Base-by-base conservation (phyloP, 2,113 vertebrate genomes). In the Probosciger aterrimus region DNA sequence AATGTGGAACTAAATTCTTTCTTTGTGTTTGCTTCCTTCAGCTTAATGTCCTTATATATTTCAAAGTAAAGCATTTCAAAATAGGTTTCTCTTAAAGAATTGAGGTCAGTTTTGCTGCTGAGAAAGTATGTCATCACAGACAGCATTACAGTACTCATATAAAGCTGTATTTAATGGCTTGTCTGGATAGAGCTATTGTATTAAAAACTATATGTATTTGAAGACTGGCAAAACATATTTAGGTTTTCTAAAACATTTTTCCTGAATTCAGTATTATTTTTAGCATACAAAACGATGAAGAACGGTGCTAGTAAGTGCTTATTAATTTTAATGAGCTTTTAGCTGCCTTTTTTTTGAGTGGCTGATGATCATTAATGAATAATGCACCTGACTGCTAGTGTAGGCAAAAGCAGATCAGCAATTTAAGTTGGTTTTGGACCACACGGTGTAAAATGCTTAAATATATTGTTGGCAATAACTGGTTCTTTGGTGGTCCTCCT, bases 311-410 rank as follows among this genome's bases (percentile, higher is more conserved):
- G 33, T 49, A 86, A 81, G 39, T 60, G 15, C 60, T 81, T 57
- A 86, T 92, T 81, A 90, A 96, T 92, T 94, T 96, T 92, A 95
- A 96, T 89, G 77, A 92, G 57, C 73, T 88, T 88, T 88, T 81
- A 86, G 79, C 74, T 84, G 74, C 16, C 28, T 43, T 67, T 43
- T 30, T 64, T 88, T 49, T 11, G 71, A 90, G 65, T 57, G 39
- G 14, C 35, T 88, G 68, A 10, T 53, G 30, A 22, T 71, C 75
- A 88, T 90, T 81, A 95, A 92, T 94, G 91, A 86, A 37, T 86
- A 71, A 96, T 68, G 33, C 44, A 81, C 33, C 24, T 83, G 43
- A 47, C 31, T 88, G 55, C 52, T 78, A 16, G 11, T 15, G 52
- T 9, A 95, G 88, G 52, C 39, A 60, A 37, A 84, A 65, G 9